Evolutionary conservation across 2,113 vertebrate genomes (phyloP).

Genomic region (Anhinga anhinga): DNA sequence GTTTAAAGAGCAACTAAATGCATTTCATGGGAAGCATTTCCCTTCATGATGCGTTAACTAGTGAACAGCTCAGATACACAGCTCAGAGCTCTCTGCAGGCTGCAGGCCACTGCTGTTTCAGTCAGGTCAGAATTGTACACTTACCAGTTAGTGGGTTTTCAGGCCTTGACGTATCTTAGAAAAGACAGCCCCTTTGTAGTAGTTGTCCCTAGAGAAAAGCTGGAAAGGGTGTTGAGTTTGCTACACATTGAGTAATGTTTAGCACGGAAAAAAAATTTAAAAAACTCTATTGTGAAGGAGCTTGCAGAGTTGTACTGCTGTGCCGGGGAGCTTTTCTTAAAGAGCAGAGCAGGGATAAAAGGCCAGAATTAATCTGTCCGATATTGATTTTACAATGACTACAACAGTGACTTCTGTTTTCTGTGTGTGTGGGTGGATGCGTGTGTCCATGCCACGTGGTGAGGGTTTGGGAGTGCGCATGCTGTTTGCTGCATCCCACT

Average conservation of each 20-base stretch:
- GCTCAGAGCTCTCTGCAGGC: slow-evolving; percentile 5
- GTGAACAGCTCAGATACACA: neutral
- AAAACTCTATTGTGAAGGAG: slow-evolving; percentile 9
- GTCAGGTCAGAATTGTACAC: neutral
- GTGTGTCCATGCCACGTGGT: neutral
- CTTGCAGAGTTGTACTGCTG: slow-evolving; percentile 15
- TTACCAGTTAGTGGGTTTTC: slow-evolving; percentile 8
- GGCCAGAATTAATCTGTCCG: slow-evolving; percentile 51
- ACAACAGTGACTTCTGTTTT: slow-evolving; percentile 13
- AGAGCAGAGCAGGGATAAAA: slow-evolving; percentile 48
- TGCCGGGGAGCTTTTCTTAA: slow-evolving; percentile 30
- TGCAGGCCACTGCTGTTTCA: neutral
- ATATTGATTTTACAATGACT: slow-evolving; percentile 26
- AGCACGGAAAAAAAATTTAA: neutral
- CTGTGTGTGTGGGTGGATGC: neutral
- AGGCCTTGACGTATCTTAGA: slow-evolving; percentile 1
- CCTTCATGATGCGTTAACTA: neutral
- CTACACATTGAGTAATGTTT: slow-evolving; percentile 14
- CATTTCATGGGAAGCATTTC: neutral
- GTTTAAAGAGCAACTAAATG: neutral
- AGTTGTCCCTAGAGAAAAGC: slow-evolving; percentile 24
- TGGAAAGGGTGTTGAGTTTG: slow-evolving; percentile 60
- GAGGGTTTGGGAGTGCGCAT: rapidly evolving
- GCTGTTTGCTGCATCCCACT: neutral
- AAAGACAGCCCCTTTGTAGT: slow-evolving; percentile 60